Evolutionary conservation across 2,113 vertebrate species (phyloP).

Genomic region (human (Homo sapiens)): DNA sequence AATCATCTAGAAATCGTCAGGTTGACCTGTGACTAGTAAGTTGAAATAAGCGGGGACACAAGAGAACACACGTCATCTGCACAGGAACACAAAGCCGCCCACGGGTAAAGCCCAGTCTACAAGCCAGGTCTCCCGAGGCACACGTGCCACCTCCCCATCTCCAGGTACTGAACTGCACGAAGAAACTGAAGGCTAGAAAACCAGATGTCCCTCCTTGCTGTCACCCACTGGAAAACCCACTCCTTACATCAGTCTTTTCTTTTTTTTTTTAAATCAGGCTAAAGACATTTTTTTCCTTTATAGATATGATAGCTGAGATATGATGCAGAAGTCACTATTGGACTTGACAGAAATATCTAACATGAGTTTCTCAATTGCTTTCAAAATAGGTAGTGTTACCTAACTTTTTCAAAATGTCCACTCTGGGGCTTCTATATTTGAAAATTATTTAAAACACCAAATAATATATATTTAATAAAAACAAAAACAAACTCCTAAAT

Average conservation of each 20-base stretch:
- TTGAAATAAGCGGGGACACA: background rate
- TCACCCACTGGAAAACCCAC: background rate
- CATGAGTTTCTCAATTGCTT: background rate
- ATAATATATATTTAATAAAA: background rate
- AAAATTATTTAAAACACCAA: background rate
- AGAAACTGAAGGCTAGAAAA: background rate
- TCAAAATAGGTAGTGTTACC: background rate
- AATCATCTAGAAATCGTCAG: background rate
- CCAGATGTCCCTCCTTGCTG: too few species aligned
- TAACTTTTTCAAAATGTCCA: background rate
- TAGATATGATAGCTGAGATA: background rate
- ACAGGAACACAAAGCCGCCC: rapidly evolving
- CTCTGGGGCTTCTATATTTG: background rate
- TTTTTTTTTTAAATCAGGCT: too few species aligned
- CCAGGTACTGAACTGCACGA: too few species aligned
- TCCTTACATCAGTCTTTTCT: rapidly evolving
- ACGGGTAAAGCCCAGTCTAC: rapidly evolving
- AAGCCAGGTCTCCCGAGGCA: rapidly evolving
- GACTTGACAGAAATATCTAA: background rate
- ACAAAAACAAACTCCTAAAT: background rate
- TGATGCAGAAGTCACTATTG: background rate
- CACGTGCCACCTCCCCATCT: rapidly evolving
- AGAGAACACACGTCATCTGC: too few species aligned
- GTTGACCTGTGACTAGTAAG: background rate
- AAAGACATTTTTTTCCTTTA: background rate